A percentile compares a stretch with the other conserved stretches of the same genome.
phyloP scores from a whole-genome alignment of 2,113 vertebrate species.

The Capricornis sumatraensis region DNA sequence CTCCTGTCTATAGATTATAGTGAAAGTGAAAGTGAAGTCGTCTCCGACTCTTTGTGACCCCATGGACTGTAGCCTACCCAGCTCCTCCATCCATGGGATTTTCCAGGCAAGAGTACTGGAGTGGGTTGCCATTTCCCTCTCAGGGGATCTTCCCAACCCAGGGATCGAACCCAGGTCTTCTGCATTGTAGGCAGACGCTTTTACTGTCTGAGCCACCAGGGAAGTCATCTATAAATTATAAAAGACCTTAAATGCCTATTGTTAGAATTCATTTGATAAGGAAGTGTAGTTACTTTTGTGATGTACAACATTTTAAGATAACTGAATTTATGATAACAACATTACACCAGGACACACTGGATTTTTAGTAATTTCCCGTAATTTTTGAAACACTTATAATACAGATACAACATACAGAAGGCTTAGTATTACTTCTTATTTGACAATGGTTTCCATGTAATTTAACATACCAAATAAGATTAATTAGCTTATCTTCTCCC shows the following conservation, averaged over 20 bases:
- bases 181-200: not conserved
- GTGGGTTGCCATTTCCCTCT: not conserved
- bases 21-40: not conserved
- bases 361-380: not conserved
- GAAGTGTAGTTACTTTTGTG: not conserved
- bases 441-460: not conserved
- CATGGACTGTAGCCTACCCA: not conserved
- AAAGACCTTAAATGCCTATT: not conserved
- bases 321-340: not conserved
- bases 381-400: not conserved
- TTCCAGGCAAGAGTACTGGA: not conserved
- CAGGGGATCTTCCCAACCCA: not conserved
- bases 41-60: not conserved
- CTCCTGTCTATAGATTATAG: not conserved
- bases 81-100: not conserved
- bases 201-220: not conserved
- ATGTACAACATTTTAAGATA: not conserved
- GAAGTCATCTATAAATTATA: not conserved
- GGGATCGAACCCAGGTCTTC: not conserved
- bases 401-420: not conserved
- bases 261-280: not conserved
- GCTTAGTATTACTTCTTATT: not conserved
- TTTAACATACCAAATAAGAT: not conserved
- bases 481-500: not conserved
- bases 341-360: not conserved